Conservation (phyloP, 2,888 invertebrate species). For the Neelides folsomi region DNA sequence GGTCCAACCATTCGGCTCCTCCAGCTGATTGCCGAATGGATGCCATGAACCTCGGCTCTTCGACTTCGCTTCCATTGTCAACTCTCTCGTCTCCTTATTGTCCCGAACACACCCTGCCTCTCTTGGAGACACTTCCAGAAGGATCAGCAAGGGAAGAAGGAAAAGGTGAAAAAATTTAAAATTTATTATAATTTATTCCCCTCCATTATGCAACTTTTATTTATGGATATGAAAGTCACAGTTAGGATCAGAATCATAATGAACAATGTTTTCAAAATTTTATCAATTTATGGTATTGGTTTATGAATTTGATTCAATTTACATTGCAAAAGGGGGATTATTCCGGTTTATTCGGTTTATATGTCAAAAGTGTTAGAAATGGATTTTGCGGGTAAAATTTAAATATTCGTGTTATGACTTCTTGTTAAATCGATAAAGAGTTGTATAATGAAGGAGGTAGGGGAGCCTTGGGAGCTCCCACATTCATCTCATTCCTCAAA, state of each 20-base stretch:
- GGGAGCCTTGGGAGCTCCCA: not conserved
- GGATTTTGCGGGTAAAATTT: no score
- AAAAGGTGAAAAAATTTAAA: conserved; percentile 20
- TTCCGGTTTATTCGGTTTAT: no score
- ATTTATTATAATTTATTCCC: not conserved
- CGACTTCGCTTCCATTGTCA: conserved; percentile 29
- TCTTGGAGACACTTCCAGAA: conserved; percentile 56
- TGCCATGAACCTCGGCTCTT: conserved; percentile 41
- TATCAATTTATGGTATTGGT: no score
- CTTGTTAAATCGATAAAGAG: conserved; percentile 3
- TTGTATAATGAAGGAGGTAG: not conserved
- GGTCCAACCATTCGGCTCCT: conserved; percentile 68
- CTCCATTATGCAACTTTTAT: no score
- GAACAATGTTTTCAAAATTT: no score
- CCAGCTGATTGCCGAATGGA: conserved; percentile 33
- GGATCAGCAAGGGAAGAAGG: conserved; percentile 39
- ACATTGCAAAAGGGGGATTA: no score
- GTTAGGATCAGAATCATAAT: no score
- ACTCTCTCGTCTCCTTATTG: conserved; percentile 44
- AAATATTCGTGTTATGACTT: not conserved
- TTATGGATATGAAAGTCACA: no score
- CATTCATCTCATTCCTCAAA: not conserved
- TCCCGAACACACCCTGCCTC: conserved; percentile 47
- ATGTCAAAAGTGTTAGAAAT: no score
- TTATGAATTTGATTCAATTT: no score